phyloP scores from a whole-genome alignment of 2,888 invertebrate species.

The Orthonevra nobilis region DNA sequence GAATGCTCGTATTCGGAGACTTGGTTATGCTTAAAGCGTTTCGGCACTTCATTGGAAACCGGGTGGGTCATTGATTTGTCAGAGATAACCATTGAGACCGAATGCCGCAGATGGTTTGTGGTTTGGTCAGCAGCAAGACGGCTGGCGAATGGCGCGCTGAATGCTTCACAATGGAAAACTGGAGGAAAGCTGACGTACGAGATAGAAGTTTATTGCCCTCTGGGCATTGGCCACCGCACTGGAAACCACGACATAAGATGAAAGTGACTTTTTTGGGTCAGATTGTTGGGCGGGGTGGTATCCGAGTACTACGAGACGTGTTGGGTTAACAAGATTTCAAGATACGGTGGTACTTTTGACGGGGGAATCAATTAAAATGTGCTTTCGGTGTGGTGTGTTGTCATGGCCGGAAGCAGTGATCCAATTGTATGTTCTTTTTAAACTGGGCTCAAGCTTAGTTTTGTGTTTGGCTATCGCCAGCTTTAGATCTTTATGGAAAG shows the following conservation, averaged over 20 bases:
- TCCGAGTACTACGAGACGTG: slow-evolving; percentile 12
- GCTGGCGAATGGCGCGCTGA: slow-evolving; percentile 36
- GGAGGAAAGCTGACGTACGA: slow-evolving; percentile 20
- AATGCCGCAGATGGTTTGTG: slow-evolving; percentile 45
- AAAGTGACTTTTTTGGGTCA: slow-evolving; percentile 67
- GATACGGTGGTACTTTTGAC: neutral
- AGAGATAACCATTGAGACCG: slow-evolving; percentile 16
- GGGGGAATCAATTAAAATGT: no score
- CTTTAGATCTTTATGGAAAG: no score
- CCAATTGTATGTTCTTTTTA: no score
- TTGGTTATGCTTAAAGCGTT: slow-evolving; percentile 17
- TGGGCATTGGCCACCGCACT: slow-evolving; percentile 11
- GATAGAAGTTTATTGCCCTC: slow-evolving; percentile 45
- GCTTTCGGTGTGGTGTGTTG: no score
- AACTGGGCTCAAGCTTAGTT: no score
- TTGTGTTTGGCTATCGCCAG: no score
- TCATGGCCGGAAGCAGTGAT: no score
- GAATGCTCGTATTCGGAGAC: no score
- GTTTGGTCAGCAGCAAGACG: slow-evolving; percentile 37
- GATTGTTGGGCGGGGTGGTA: slow-evolving; percentile 38
- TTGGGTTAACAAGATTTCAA: slow-evolving; percentile 1
- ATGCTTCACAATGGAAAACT: slow-evolving; percentile 42
- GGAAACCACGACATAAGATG: slow-evolving; percentile 37
- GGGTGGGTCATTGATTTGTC: slow-evolving; percentile 65
- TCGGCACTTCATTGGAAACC: slow-evolving; percentile 40